phyloP scores from a whole-genome alignment of 1,140 invertebrate genomes.

The Diabrotica virgifera region DNA sequence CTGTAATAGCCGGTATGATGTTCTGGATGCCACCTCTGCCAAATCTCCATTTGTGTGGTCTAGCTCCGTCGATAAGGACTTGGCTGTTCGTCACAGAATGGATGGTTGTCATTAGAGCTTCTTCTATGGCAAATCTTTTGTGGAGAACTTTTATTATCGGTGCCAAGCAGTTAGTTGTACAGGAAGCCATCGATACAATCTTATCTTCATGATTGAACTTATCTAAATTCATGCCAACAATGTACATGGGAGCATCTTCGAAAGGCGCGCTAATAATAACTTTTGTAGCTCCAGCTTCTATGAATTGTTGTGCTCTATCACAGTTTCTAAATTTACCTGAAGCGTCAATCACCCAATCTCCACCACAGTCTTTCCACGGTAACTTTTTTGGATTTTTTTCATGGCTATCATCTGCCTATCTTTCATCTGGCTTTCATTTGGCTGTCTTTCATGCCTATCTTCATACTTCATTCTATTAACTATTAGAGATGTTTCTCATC shows the following conservation, averaged over 20 bases:
- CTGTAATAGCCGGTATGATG: too few relatives aligned
- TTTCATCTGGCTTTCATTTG: too few relatives aligned
- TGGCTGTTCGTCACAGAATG: slow-evolving; percentile 97
- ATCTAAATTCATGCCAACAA: slow-evolving; percentile 91
- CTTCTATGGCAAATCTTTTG: slow-evolving; percentile 43
- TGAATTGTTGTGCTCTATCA: slow-evolving; percentile 80
- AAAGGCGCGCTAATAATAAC: slow-evolving; percentile 98
- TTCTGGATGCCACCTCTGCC: too few relatives aligned
- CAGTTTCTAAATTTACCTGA: slow-evolving; percentile 96
- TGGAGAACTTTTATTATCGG: slow-evolving; percentile 94
- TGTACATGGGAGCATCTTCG: slow-evolving; percentile 98
- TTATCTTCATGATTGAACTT: slow-evolving; percentile 67
- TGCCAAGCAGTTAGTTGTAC: slow-evolving; percentile 99
- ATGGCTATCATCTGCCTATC: too few relatives aligned
- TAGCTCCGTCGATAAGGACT: too few relatives aligned
- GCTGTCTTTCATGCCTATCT: slow-evolving; percentile 83
- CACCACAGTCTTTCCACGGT: slow-evolving; percentile 84
- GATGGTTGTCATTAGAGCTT: slow-evolving; percentile 94
- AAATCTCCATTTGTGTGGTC: too few relatives aligned
- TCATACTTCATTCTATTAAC: slow-evolving; percentile 84
- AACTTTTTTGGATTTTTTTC: too few relatives aligned
- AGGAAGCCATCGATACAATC: slow-evolving; percentile 93
- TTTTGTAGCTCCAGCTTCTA: slow-evolving; percentile 93
- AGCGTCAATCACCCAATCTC: slow-evolving; percentile 94
- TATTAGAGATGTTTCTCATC: slow-evolving; percentile 73